Evolutionary conservation across 2,888 invertebrate genomes (phyloP), one percentile per base, ranked within the genome.

Genomic region (Thecocarcelia acutangulata): DNA sequence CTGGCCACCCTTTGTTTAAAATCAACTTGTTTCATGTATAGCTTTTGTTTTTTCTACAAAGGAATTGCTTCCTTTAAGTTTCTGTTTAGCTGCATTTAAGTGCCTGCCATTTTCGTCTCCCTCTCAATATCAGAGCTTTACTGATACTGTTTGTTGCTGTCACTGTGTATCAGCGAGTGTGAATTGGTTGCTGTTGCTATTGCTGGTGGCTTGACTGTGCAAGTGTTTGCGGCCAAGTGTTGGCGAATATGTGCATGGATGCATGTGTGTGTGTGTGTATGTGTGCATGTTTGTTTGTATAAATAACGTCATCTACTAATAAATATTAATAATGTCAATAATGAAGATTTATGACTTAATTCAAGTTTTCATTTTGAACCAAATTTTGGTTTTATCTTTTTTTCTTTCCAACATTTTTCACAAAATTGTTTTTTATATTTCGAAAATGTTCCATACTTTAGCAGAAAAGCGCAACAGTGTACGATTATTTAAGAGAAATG

Each of bases 321-420:
- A 87, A 88, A 89, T 89, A 89, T 88, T 89, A 87, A 89, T 88
- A 86, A 86, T 84, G 83, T 70, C 84, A 86, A 85, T 87, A 88
- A 88, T 88, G 86, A 87, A 86, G 86, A 88, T 87, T 87, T 88
- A 89, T 86, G 76, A 83, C 74, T 81, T 50, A 73, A 77, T 79
- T 74, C 50, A 50, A 80, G 48, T 24, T 77, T 61, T 40, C 61
- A 28, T 42, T 21, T 74, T 42, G 1, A 46, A 24, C 13, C 56
- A 21, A 21, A 19, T 12, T 44, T 12, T 9, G 33, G 33, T 33
- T 33, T 33, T 3, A 8, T 9, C 8, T 33, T 33, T 33, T 24
- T 24, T 24, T 5, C 24, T 54, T 44, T 61, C n/a, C 12, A 4
- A 44, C 4, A 66, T 54, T 46, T 40, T 46, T n/a, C 15, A 61